Evolutionary conservation across 2,113 vertebrate genomes (phyloP).

Genomic region (Bos taurus): DNA sequence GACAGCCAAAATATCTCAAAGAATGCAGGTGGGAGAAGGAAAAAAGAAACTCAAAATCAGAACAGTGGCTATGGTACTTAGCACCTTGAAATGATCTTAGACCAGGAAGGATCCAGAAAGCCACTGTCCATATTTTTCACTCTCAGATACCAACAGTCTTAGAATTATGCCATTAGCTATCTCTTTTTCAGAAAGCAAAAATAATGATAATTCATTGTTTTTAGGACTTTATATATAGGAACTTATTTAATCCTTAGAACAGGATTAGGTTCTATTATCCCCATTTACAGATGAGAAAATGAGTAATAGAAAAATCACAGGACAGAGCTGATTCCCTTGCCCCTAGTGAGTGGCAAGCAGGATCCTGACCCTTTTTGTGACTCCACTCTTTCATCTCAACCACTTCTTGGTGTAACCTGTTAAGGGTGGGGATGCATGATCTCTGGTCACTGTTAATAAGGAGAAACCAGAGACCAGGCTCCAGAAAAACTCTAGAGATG

Average conservation of each 20-base stretch:
- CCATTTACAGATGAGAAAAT: background rate
- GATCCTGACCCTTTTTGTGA: background rate
- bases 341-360: background rate
- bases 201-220: background rate
- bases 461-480: background rate
- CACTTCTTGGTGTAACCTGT: background rate
- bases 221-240: background rate
- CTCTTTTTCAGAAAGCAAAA: background rate
- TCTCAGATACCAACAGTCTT: background rate
- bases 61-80: accelerated
- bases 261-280: background rate
- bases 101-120: background rate
- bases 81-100: background rate
- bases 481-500: background rate
- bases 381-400: background rate
- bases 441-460: background rate
- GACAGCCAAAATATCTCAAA: background rate
- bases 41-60: background rate
- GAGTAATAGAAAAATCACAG: background rate
- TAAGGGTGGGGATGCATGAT: background rate
- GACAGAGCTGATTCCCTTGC: background rate
- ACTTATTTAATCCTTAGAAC: background rate
- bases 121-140: background rate
- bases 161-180: background rate
- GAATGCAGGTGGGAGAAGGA: background rate